Percentiles rank a stretch among this genome's conserved stretches.
phyloP scores from a whole-genome alignment of 2,888 invertebrate genomes.

The Melipona bicolor region DNA sequence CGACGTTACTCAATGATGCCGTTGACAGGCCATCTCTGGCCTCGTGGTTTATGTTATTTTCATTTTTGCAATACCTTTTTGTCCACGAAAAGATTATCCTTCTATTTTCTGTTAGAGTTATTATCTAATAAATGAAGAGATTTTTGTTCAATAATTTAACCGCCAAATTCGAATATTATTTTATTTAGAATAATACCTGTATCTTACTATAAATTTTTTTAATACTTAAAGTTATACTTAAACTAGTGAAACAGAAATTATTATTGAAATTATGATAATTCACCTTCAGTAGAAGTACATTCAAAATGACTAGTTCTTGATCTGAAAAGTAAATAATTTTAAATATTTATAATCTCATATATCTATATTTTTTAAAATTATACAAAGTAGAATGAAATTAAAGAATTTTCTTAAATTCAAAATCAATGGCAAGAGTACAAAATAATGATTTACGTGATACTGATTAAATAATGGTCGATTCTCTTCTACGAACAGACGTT shows the following conservation, averaged over 20 bases:
- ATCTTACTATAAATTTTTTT: not conserved
- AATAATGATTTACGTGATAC: not conserved
- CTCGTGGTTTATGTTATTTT: constrained; percentile 34
- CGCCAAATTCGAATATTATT: not conserved
- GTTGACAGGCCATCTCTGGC: constrained; percentile 76
- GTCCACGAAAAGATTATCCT: not conserved
- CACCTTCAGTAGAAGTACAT: not conserved
- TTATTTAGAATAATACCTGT: not conserved
- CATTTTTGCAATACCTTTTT: constrained; percentile 52
- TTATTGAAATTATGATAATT: constrained; percentile 7
- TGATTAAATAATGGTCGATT: not conserved
- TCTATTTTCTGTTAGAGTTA: not conserved
- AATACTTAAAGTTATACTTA: constrained; percentile 2
- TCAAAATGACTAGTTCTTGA: constrained; percentile 6
- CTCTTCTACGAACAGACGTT: constrained; percentile 16
- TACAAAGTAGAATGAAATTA: not conserved
- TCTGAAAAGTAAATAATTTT: not conserved
- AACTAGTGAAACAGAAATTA: constrained; percentile 1
- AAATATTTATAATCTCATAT: not conserved
- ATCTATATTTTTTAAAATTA: not conserved
- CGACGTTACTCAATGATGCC: constrained; percentile 79
- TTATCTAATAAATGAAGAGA: not conserved
- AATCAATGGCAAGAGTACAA: not conserved
- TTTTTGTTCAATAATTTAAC: not conserved
- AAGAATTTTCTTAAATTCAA: not conserved